Base-by-base conservation (phyloP, 2,113 vertebrate species). In the Odontesthes bonariensis region DNA sequence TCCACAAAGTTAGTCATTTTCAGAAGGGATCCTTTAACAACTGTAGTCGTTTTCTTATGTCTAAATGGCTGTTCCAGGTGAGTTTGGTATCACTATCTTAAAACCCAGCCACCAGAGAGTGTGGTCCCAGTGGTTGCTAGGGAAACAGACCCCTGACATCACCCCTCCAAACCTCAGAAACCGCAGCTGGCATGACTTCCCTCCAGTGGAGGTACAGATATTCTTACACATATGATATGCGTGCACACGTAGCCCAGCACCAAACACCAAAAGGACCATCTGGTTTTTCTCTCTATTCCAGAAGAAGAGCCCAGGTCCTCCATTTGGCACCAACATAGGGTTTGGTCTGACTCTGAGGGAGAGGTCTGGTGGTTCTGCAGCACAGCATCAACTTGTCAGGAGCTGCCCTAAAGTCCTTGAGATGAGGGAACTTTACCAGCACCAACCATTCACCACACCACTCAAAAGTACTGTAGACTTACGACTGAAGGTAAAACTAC, bases 331-430 rank as follows among this genome's bases (percentile, higher is more conserved):
- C 4, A 12, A 17, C 0, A 5, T 64, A 54, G 95, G 94, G 85
- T 92, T 84, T 27, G 91, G 93, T 56, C 91, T 95, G 52, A 60
- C n/a, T 57, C 82, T 93, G 44, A 93, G 65, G 42, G 71, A 86
- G 38, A 79, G 67, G 17, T 64, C 85, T 4, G 79, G 27, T 20
- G 66, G 42, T n/a, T 57, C 16, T 0, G 11, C 2, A 19, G 59
- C 65, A 2, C 56, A 82, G 19, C 52, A 0, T 19, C 10, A 42
- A 3, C 84, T 89, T 0, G 23, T 94, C 12, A 73, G 42, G 22
- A 94, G 90, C 80, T 94, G 93, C 73, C 97, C 98, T 22, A 85
- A 90, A 1, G 94, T 95, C 4, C 90, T 99, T 33, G 94, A 95
- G 73, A 86, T 96, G 6, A 96, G 96, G 14, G 94, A 96, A 69